Evolutionary conservation across 2,797 vertebrate genomes (phyloP), one percentile per base, ranked within the genome.

Genomic region (Pseudocheirus occidentalis): DNA sequence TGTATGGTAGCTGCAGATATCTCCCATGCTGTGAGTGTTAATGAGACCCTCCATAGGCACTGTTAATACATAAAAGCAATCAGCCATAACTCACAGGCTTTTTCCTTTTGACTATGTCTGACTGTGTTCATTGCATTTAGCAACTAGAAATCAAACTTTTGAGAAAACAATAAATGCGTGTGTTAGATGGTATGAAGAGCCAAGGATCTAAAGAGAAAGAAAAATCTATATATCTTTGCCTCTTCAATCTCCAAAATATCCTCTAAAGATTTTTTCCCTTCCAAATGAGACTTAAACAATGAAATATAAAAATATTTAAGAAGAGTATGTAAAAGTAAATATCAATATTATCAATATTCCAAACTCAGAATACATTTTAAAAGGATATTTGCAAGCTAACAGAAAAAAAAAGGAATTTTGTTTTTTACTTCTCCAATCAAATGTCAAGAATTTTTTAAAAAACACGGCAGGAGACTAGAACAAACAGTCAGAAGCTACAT

Each of bases 21-120:
- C 98, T 93, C 95, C 94, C 98, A 97, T 97, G 98, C 98, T 98
- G 98, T 94, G 98, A 9, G 93, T 98, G 97, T 97, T 98, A 98
- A 98, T 98, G 97, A 98, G 97, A 97, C 94, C 97, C 94, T 98
- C 96, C 95, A 96, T 90, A 95, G 95, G 95, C 95, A 96, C 95
- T 73, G 95, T 93, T 98, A 98, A 97, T 97, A 97, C 96, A 97
- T 97, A 98, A 98, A 98, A 98, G 97, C 95, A 97, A 98, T 97
- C 96, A 97, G 93, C 97, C 97, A 96, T 97, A 97, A 98, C 91
- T 98, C 97, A 97, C 92, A 96, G 92, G 94, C 90, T 92, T 95
- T 92, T 96, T 96, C 96, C 93, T 97, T 96, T 96, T 96, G 92
- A 97, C 96, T 96, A 14, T 57, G 27, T 93, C 91, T 90, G 56